phyloP scores from a whole-genome alignment of 2,888 invertebrate genomes.

The Coelopa pilipes region DNA sequence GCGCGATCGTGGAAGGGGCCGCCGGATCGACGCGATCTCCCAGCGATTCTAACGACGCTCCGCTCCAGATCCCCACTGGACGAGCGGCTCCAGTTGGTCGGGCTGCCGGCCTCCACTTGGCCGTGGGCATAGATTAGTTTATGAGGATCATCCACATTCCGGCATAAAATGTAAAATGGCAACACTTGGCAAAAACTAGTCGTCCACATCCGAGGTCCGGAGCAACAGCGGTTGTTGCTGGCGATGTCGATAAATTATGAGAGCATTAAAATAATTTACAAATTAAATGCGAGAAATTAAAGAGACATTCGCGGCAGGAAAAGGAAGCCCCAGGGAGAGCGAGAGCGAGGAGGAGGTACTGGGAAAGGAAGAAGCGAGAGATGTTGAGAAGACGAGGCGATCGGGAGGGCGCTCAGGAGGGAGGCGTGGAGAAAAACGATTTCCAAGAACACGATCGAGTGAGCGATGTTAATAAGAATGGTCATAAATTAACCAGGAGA shows the following conservation, averaged over 20 bases:
- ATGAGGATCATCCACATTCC: constrained; percentile 35
- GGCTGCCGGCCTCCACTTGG: not conserved
- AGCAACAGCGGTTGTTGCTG: not conserved
- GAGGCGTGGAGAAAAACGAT: not conserved
- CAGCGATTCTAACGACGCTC: too few species aligned
- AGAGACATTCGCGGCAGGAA: constrained; percentile 10
- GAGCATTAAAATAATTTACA: constrained; percentile 60
- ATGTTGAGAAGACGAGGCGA: not conserved
- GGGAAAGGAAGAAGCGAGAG: not conserved
- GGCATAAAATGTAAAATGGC: constrained; percentile 27
- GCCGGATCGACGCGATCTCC: too few species aligned
- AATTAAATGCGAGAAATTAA: constrained; percentile 57
- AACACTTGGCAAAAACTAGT: constrained; percentile 20
- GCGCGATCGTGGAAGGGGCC: too few species aligned
- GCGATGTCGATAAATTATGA: constrained; percentile 51
- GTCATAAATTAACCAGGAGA: constrained; percentile 32
- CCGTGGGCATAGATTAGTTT: constrained; percentile 26
- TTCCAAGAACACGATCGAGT: constrained; percentile 33
- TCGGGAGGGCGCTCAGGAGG: constrained; percentile 19
- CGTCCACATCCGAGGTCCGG: not conserved
- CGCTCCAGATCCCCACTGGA: too few species aligned
- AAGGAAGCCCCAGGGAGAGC: not conserved
- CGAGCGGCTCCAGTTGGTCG: too few species aligned
- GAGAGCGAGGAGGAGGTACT: not conserved
- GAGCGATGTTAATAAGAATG: constrained; percentile 36